phyloP scores from a whole-genome alignment of 2,113 vertebrate genomes.

The Numenius arquata region DNA sequence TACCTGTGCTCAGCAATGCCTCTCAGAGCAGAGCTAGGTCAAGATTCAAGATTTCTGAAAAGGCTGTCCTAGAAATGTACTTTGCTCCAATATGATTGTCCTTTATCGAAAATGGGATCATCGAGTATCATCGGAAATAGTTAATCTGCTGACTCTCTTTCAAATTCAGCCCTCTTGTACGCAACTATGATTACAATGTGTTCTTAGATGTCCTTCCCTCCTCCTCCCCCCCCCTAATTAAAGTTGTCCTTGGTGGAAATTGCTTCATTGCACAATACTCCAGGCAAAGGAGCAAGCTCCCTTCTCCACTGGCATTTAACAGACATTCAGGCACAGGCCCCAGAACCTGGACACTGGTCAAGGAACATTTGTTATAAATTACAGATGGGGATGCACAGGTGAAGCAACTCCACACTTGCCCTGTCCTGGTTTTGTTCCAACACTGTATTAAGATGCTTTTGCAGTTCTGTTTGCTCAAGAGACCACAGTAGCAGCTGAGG shows the following conservation, averaged over 20 bases:
- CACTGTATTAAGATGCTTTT: background rate
- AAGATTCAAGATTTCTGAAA: background rate
- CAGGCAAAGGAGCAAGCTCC: background rate
- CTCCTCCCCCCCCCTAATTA: background rate
- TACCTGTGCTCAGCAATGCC: background rate
- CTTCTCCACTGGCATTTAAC: background rate
- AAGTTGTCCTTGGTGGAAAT: background rate
- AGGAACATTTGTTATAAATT: background rate
- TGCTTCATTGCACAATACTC: background rate
- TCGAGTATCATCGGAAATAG: background rate
- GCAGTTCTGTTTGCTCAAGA: background rate
- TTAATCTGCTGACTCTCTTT: background rate
- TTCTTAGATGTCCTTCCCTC: background rate
- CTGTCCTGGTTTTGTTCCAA: background rate
- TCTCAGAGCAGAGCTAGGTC: background rate
- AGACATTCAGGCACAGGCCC: background rate
- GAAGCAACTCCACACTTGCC: background rate
- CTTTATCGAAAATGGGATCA: background rate
- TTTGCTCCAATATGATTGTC: accelerated
- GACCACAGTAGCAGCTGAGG: background rate
- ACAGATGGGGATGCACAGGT: background rate
- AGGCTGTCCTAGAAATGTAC: background rate
- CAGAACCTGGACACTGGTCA: background rate
- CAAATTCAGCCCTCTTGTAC: background rate
- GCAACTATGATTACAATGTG: background rate